phyloP scores from a whole-genome alignment of 1,140 invertebrate species.

The Drosophila bifasciata region DNA sequence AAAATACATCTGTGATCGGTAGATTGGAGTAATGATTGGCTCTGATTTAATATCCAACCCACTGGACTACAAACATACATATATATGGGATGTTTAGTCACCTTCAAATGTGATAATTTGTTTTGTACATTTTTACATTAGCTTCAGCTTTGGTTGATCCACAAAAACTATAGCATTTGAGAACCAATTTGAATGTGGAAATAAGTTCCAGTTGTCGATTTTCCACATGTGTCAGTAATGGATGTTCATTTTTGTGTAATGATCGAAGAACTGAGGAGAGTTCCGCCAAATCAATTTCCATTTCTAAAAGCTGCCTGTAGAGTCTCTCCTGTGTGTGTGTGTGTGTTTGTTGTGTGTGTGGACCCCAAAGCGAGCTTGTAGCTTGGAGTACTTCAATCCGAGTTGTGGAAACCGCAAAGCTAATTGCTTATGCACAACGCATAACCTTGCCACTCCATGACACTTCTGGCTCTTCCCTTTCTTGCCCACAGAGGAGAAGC shows the following conservation, averaged over 20 bases:
- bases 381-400: slow-evolving; percentile 32
- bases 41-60: not conserved
- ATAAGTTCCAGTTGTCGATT: not conserved
- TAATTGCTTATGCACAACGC: slow-evolving; percentile 79
- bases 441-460: slow-evolving; percentile 77
- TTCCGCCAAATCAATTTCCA: slow-evolving; percentile 52
- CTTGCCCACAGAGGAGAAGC: slow-evolving; percentile 12
- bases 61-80: not conserved
- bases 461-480: slow-evolving; percentile 58
- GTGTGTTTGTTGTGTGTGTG: slow-evolving; percentile 2
- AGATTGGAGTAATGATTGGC: not conserved
- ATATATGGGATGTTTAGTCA: too few species aligned
- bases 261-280: slow-evolving; percentile 11
- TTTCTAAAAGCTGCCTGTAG: slow-evolving; percentile 22
- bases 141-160: not conserved
- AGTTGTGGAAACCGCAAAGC: slow-evolving; percentile 61
- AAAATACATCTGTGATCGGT: not conserved
- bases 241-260: slow-evolving; percentile 12
- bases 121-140: too few species aligned
- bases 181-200: not conserved
- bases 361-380: slow-evolving; percentile 41
- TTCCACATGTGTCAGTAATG: too few species aligned
- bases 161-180: not conserved
- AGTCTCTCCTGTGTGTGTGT: not conserved
- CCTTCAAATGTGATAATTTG: too few species aligned